Evolutionary conservation across 2,888 invertebrate genomes (phyloP).

Genomic region (Meteorus colon): DNA sequence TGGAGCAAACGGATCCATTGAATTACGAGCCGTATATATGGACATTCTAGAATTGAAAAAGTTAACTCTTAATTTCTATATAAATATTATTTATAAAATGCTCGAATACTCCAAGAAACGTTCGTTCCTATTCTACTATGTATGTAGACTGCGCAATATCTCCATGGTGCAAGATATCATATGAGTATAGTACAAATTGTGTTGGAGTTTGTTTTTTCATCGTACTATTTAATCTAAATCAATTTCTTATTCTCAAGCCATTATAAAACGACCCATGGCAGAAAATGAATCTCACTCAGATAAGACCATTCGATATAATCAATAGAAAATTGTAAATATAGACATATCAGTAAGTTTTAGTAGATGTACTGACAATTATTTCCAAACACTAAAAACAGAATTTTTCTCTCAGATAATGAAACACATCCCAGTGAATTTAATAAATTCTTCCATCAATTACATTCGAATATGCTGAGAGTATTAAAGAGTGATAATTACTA

Average conservation of each 20-base stretch:
- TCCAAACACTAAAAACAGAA: too few species aligned
- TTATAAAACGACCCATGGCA: not conserved
- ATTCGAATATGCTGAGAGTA: slow-evolving; percentile 15
- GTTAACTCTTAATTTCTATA: not conserved
- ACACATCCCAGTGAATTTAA: not conserved
- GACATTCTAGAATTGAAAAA: slow-evolving; percentile 63
- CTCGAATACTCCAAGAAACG: not conserved
- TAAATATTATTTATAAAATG: slow-evolving; percentile 10
- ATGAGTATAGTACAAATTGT: slow-evolving; percentile 27
- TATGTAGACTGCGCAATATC: slow-evolving; percentile 1
- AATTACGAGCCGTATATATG: slow-evolving; percentile 72
- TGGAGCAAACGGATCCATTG: slow-evolving; percentile 69
- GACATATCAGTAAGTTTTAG: slow-evolving; percentile 25
- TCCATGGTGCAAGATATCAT: not conserved
- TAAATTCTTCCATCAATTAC: not conserved
- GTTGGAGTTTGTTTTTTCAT: not conserved
- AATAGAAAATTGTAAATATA: slow-evolving; percentile 19
- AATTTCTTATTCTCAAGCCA: not conserved
- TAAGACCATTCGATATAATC: not conserved
- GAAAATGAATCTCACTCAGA: not conserved
- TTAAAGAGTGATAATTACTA: slow-evolving; percentile 37
- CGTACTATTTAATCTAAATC: not conserved
- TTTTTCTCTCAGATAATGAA: not conserved
- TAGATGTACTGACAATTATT: slow-evolving; percentile 9
- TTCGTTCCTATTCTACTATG: not conserved